A percentile compares a stretch with the other conserved stretches of the same genome.
phyloP scores from a whole-genome alignment of 2,888 invertebrate genomes.

The Xestobium rufovillosum region DNA sequence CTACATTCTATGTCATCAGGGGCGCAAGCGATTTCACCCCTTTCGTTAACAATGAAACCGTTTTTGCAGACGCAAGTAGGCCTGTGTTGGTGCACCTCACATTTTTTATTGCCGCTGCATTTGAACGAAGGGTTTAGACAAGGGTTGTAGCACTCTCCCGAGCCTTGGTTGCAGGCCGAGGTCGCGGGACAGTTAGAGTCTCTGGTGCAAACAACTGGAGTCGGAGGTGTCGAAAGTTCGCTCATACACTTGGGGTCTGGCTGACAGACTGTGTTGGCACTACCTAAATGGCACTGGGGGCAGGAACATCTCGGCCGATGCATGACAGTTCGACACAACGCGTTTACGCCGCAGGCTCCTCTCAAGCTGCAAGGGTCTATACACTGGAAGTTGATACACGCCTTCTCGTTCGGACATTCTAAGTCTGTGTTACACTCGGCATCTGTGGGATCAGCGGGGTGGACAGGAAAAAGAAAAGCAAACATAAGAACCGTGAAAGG shows the following conservation, averaged over 20 bases:
- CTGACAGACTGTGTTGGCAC: slow-evolving; percentile 69
- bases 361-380: slow-evolving; percentile 84
- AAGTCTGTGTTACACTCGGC: slow-evolving; percentile 80
- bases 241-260: slow-evolving; percentile 72
- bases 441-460: slow-evolving; percentile 37
- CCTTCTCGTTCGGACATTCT: slow-evolving; percentile 87
- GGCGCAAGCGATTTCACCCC: slow-evolving; percentile 79
- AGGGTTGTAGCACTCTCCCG: slow-evolving; percentile 73
- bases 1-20: slow-evolving; percentile 72
- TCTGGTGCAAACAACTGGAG: slow-evolving; percentile 52
- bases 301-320: slow-evolving; percentile 84
- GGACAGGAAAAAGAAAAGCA: slow-evolving; percentile 56
- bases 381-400: slow-evolving; percentile 85
- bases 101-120: slow-evolving; percentile 77
- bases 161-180: slow-evolving; percentile 61
- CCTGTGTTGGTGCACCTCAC: slow-evolving; percentile 77
- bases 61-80: slow-evolving; percentile 84
- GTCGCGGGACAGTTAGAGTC: slow-evolving; percentile 68
- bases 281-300: slow-evolving; percentile 79
- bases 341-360: slow-evolving; percentile 83
- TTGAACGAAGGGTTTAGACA: slow-evolving; percentile 60
- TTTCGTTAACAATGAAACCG: slow-evolving; percentile 81
- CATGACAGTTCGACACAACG: slow-evolving; percentile 75
- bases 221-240: slow-evolving; percentile 51
- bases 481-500: slow-evolving; percentile 84